Evolutionary conservation across 2,888 invertebrate species (phyloP).

Genomic region (Gibbula magus): DNA sequence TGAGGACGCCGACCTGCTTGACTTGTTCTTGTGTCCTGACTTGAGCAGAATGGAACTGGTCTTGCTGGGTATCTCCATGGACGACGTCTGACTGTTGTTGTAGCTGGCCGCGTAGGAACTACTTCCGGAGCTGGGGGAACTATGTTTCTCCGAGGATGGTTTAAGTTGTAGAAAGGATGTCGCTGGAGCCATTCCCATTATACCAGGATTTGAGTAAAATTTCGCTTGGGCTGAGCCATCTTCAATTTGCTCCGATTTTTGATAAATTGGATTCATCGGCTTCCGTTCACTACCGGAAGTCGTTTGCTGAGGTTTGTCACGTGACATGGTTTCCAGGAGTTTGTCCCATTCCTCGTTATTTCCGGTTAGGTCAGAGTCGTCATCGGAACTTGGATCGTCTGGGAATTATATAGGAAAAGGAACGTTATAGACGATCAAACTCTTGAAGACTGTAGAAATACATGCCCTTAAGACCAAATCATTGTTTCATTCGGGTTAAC

Average conservation of each 20-base stretch:
- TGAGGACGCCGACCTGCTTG: background rate
- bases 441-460: too few relatives aligned
- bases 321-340: slow-evolving; percentile 35
- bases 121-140: background rate
- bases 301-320: background rate
- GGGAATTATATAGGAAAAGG: background rate
- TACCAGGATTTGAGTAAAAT: background rate
- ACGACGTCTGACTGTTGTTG: background rate
- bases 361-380: slow-evolving; percentile 46
- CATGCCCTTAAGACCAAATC: too few relatives aligned
- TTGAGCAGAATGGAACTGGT: background rate
- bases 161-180: background rate
- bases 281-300: background rate
- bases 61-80: background rate
- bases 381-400: slow-evolving; percentile 16
- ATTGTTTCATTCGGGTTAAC: too few relatives aligned
- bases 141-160: background rate
- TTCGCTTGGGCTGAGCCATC: background rate
- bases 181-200: background rate
- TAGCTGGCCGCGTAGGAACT: background rate
- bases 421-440: too few relatives aligned
- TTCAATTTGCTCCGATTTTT: background rate
- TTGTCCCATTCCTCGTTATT: slow-evolving; percentile 54
- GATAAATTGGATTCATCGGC: background rate
- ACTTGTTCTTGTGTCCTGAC: background rate